A percentile compares a stretch with the other conserved stretches of the same genome.
Conservation (phyloP, 2,888 invertebrate genomes). For the Cataglyphis altisquamis region DNA sequence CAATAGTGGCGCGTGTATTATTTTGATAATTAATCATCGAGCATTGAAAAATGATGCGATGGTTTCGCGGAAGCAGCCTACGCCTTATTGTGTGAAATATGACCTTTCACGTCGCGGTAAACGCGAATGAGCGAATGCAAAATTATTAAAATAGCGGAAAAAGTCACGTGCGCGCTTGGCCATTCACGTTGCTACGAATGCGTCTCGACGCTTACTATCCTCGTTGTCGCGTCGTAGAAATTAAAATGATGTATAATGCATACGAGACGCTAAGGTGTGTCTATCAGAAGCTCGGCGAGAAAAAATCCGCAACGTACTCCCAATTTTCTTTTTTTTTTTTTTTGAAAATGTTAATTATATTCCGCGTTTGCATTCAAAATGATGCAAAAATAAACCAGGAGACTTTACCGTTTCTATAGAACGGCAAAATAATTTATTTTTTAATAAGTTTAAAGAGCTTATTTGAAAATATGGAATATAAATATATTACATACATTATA, state of each 20-base stretch:
- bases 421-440: neutral
- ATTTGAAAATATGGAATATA: neutral
- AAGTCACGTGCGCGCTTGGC: neutral
- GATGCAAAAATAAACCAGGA: neutral
- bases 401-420: neutral
- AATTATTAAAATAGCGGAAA: slow-evolving; percentile 45
- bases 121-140: slow-evolving; percentile 36
- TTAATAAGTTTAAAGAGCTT: slow-evolving; percentile 4
- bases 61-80: slow-evolving; percentile 23
- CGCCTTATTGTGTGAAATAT: slow-evolving; percentile 56
- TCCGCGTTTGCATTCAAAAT: neutral
- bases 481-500: neutral
- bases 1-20: neutral
- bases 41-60: slow-evolving; percentile 36
- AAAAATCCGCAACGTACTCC: neutral
- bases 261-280: slow-evolving; percentile 9
- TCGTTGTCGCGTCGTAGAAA: slow-evolving; percentile 32
- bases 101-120: slow-evolving; percentile 35
- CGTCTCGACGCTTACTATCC: slow-evolving; percentile 33
- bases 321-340: neutral
- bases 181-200: slow-evolving; percentile 21
- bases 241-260: slow-evolving; percentile 48
- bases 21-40: slow-evolving; percentile 60
- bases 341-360: neutral
- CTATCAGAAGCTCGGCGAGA: neutral